Base-by-base conservation (phyloP, 2,797 vertebrate species). In the Lacerta agilis region DNA sequence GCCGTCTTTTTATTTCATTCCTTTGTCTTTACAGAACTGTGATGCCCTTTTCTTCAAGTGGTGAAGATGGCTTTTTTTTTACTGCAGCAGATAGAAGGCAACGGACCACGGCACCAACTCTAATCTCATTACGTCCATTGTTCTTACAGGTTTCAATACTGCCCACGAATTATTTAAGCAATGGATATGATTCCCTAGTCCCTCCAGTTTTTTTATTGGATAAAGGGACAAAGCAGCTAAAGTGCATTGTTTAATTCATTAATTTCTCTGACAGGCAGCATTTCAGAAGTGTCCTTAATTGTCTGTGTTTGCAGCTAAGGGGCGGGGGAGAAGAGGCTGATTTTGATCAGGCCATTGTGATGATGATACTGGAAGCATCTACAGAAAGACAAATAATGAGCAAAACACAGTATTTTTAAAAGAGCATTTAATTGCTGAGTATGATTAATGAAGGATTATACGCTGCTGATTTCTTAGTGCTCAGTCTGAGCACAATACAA, bases 181-280 rank as follows among this genome's bases (percentile, higher is more conserved):
- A 88, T 0, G 1, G 18, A 84, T 87, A 76, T 49, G 27, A 90
- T 79, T 83, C 69, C 36, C 29, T 13, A 75, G 29, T 36, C 83
- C 78, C 73, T 83, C 11, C 49, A 1, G 33, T 17, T 43, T 18
- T 87, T 84, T 67, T 67, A 76, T 67, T 80, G 89, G 55, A 67
- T 87, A 80, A 83, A 85, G 27, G 71, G 78, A 87, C 82, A 81
- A 84, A 43, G 82, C 78, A 25, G 82, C 67, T 85, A 36, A 87
- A 87, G 27, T 73, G 5, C 77, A 81, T 85, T 90, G 43, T 85
- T 87, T 75, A 75, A 84, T 83, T 83, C 67, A 87, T 83, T 90
- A 83, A 83, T 87, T 90, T 72, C 66, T 66, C 69, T 85, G 77
- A 43, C 76, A 76, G 58, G 55, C 41, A 69, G n/a, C 29, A 27